Conservation (phyloP, 2,113 vertebrate genomes). For the Plotosus lineatus region DNA sequence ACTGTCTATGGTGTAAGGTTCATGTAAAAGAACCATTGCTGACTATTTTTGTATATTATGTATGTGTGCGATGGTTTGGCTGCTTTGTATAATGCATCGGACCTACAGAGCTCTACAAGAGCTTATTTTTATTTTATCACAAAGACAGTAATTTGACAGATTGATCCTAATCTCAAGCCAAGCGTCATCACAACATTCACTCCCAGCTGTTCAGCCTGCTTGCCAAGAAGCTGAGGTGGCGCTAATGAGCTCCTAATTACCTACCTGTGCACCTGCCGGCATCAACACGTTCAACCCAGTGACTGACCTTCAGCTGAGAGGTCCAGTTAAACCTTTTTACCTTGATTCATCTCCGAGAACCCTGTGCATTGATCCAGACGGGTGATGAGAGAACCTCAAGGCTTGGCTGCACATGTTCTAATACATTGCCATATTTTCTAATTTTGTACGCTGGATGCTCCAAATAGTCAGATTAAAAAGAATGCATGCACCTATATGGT, state of each 20-base stretch:
- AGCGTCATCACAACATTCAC: conserved; percentile 37
- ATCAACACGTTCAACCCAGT: conserved; percentile 16
- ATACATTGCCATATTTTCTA: background rate
- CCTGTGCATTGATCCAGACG: background rate
- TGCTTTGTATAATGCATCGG: no score
- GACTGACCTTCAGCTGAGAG: conserved; percentile 38
- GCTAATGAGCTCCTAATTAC: conserved; percentile 54
- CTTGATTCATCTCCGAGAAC: conserved; percentile 20
- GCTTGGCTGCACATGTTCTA: background rate
- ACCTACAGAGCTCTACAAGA: background rate
- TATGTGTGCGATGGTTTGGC: no score
- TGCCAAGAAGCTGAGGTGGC: conserved; percentile 37
- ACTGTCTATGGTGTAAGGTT: no score
- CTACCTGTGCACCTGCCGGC: conserved; percentile 43
- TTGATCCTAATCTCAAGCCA: conserved; percentile 37
- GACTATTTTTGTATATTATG: no score
- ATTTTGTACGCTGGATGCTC: background rate
- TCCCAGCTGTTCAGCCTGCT: conserved; percentile 19
- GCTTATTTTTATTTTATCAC: background rate
- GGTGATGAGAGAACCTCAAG: background rate
- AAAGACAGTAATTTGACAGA: background rate
- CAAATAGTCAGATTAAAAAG: background rate
- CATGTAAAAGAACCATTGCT: no score
- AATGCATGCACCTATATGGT: background rate
- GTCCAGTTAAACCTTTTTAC: conserved; percentile 3